Percentiles rank a stretch among this genome's conserved stretches.
Conservation (phyloP, 1,140 invertebrate genomes). For the Drosophila neocordata region DNA sequence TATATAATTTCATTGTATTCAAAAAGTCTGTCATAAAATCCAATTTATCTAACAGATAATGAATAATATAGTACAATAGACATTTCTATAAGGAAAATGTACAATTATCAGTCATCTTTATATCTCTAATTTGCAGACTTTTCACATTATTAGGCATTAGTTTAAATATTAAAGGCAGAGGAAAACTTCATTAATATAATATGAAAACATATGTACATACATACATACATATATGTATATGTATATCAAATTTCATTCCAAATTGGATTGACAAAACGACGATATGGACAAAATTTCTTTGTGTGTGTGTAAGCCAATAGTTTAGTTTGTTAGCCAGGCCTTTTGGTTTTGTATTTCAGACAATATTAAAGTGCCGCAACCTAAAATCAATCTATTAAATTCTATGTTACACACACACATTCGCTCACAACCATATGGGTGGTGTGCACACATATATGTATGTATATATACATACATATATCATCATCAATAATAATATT, state of each 20-base stretch:
- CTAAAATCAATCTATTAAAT: conserved; percentile 8
- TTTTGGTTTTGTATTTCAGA: background rate
- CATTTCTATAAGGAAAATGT: no score
- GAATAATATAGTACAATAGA: no score
- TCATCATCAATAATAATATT: conserved; percentile 18
- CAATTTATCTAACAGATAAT: no score
- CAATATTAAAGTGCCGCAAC: background rate
- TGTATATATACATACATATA: background rate
- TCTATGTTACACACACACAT: background rate
- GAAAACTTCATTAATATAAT: no score
- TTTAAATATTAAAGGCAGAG: no score
- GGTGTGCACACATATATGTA: background rate
- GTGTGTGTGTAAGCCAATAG: conserved; percentile 1
- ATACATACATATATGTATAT: conserved; percentile 8
- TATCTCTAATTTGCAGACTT: no score
- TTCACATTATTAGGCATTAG: no score
- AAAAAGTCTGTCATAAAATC: no score
- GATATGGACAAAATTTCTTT: background rate
- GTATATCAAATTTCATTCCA: background rate
- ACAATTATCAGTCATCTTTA: no score
- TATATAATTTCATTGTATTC: no score
- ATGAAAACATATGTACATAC: conserved; percentile 4
- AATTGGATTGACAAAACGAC: background rate
- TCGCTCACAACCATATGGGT: no score
- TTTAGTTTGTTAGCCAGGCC: background rate